Conservation (phyloP, 2,888 invertebrate genomes). For the Chironomus riparius region DNA sequence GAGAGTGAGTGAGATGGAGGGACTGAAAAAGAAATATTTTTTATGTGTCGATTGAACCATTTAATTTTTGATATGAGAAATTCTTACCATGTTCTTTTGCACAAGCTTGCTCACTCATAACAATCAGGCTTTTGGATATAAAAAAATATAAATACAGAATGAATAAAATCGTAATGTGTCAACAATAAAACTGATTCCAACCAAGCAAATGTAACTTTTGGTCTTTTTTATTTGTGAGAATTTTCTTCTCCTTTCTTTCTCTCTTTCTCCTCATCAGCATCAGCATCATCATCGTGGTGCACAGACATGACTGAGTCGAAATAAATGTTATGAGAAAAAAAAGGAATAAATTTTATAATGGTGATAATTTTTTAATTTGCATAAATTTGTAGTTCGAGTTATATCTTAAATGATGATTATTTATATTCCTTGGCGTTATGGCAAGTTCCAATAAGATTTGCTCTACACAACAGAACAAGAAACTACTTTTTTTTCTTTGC, state of each 20-base stretch:
- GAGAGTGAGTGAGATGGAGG: no score
- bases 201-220: not conserved
- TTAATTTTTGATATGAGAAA: not conserved
- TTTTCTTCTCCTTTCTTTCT: not conserved
- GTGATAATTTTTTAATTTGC: conserved; percentile 22
- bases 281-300: no score
- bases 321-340: not conserved
- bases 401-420: not conserved
- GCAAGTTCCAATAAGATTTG: no score
- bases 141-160: not conserved
- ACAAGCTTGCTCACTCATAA: not conserved
- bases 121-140: not conserved
- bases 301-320: no score
- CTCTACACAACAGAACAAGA: no score
- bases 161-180: not conserved
- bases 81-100: not conserved
- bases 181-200: not conserved
- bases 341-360: conserved; percentile 12
- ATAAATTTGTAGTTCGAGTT: conserved; percentile 1
- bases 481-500: no score
- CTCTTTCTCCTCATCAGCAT: no score
- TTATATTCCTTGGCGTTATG: not conserved
- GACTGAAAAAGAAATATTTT: not conserved
- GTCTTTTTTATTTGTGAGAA: conserved; percentile 10
- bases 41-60: not conserved